Evolutionary conservation across 2,797 vertebrate species (phyloP).

Genomic region (Micropoecilia bifurca): DNA sequence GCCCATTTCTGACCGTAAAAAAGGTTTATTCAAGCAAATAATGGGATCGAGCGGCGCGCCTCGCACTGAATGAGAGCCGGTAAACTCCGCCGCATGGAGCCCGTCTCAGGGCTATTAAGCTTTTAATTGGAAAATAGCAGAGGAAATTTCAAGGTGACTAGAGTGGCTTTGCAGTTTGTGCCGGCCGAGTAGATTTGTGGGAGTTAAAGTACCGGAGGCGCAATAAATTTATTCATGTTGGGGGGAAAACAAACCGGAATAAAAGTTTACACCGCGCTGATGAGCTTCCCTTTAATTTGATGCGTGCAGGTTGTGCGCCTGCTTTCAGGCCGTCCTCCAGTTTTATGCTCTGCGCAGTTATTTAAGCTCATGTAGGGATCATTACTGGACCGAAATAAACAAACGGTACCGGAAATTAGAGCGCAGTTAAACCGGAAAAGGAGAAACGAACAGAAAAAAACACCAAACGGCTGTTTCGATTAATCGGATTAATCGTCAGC

Average conservation of each 20-base stretch:
- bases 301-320: constrained; percentile 13
- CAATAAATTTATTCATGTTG: constrained; percentile 80
- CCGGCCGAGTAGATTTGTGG: constrained; percentile 81
- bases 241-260: constrained; percentile 70
- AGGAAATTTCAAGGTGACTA: constrained; percentile 97
- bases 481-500: neutral
- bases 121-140: constrained; percentile 99
- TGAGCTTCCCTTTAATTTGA: constrained; percentile 1
- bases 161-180: constrained; percentile 87
- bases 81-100: constrained; percentile 94
- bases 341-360: constrained; percentile 4
- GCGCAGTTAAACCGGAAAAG: neutral
- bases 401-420: neutral
- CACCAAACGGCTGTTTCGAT: neutral
- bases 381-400: neutral
- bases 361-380: neutral
- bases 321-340: neutral
- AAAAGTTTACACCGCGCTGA: constrained; percentile 69
- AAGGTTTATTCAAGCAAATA: constrained; percentile 99
- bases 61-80: constrained; percentile 87
- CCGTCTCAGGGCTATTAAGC: constrained; percentile 98
- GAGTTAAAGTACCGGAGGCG: constrained; percentile 72
- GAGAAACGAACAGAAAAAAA: neutral
- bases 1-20: constrained; percentile 91
- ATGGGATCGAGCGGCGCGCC: constrained; percentile 92